phyloP scores from a whole-genome alignment of 2,797 vertebrate species.

The Smutsia temminckii region DNA sequence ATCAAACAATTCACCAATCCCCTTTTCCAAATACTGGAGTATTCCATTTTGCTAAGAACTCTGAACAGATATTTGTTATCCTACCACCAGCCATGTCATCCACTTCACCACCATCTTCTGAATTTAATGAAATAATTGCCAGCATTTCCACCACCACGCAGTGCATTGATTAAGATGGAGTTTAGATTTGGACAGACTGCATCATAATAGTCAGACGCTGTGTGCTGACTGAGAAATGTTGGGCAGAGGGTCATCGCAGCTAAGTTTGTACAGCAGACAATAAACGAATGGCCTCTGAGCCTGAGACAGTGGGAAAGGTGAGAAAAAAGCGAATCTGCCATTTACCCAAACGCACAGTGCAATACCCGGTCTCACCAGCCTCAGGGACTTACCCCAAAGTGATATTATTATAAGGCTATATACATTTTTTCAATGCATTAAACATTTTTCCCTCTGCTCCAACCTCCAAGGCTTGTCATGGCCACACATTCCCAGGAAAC shows the following conservation, averaged over 20 bases:
- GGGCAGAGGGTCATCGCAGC: neutral
- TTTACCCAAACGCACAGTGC: neutral
- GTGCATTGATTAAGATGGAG: neutral
- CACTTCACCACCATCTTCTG: neutral
- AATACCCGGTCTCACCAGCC: neutral
- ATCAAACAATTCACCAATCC: neutral
- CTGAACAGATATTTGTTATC: neutral
- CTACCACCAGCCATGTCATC: neutral
- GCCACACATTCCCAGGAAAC: neutral
- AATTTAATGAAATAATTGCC: neutral
- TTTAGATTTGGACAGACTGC: neutral
- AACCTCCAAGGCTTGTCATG: neutral
- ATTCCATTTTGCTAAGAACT: neutral
- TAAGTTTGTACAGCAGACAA: neutral
- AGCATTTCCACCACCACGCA: neutral
- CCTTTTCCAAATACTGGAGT: neutral
- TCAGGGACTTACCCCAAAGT: neutral
- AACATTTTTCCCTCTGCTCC: neutral
- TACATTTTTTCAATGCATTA: neutral
- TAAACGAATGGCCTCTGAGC: neutral
- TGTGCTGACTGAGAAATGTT: neutral
- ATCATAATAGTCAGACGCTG: neutral
- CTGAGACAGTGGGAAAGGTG: neutral
- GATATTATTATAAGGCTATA: neutral
- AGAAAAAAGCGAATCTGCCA: neutral